phyloP scores from a whole-genome alignment of 2,888 invertebrate species.

The Sinhomidia bicolor region DNA sequence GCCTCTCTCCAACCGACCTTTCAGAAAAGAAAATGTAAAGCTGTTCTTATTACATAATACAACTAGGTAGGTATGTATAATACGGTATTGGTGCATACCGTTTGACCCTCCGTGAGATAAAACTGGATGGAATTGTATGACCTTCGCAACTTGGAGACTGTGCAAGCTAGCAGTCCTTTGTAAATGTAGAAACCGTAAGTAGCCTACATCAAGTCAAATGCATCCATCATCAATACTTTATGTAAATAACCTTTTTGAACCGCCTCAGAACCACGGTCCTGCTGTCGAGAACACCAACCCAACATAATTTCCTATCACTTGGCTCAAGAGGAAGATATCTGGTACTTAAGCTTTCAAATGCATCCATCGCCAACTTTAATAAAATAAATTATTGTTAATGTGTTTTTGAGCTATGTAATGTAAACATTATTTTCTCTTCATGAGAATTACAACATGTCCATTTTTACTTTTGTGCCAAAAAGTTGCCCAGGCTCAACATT shows the following conservation, averaged over 20 bases:
- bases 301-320: constrained; percentile 52
- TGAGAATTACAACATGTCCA: no score
- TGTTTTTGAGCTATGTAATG: no score
- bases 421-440: no score
- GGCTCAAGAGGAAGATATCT: neutral
- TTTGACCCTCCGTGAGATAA: constrained; percentile 48
- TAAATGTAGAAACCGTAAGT: constrained; percentile 54
- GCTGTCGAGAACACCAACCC: constrained; percentile 60
- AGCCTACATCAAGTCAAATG: constrained; percentile 8
- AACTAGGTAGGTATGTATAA: no score
- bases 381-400: no score
- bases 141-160: constrained; percentile 58
- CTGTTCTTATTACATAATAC: no score
- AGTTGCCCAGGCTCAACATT: constrained; percentile 27
- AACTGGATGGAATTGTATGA: constrained; percentile 64
- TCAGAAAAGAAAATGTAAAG: neutral
- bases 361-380: constrained; percentile 41
- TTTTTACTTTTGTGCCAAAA: neutral
- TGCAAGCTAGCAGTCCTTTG: constrained; percentile 57
- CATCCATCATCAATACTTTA: neutral
- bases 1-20: constrained; percentile 65
- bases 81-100: constrained; percentile 30
- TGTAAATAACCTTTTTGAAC: constrained; percentile 50
- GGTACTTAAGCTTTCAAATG: constrained; percentile 55
- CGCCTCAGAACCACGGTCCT: constrained; percentile 42